Evolutionary conservation across 53 echinoderm and acorn worm species (phyloP).

Genomic region (Temnopleurus reevesii): DNA sequence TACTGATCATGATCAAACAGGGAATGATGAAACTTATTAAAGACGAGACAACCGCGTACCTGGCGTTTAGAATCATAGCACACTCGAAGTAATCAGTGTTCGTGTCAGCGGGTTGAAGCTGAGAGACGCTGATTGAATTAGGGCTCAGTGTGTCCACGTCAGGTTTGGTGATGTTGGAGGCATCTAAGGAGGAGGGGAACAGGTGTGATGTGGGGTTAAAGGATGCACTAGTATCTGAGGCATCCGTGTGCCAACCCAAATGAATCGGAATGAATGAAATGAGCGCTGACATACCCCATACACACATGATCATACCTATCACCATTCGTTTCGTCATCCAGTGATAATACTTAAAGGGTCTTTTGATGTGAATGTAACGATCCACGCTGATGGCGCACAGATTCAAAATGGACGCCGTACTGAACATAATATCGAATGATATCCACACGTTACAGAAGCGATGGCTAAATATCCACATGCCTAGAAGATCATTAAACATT

Average conservation of each 20-base stretch:
- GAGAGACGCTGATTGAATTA: conserved; percentile 38
- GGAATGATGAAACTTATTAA: conserved; percentile 95
- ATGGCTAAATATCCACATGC: conserved; percentile 85
- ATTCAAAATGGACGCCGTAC: conserved; percentile 98
- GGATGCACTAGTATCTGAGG: conserved; percentile 24
- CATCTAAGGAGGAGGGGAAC: not conserved
- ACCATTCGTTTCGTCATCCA: conserved; percentile 89
- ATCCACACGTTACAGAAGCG: conserved; percentile 96
- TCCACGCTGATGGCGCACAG: conserved; percentile 97
- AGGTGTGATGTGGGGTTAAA: conserved; percentile 5
- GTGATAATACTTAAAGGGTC: conserved; percentile 90
- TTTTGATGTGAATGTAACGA: conserved; percentile 95
- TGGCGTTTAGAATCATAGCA: conserved; percentile 86
- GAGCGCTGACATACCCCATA: conserved; percentile 90
- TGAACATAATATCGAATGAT: conserved; percentile 97
- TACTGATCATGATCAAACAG: conserved; percentile 93
- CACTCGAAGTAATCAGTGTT: conserved; percentile 67
- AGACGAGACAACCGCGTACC: conserved; percentile 91
- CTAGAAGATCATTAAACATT: conserved; percentile 89
- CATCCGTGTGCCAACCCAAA: conserved; percentile 82
- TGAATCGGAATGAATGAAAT: conserved; percentile 97
- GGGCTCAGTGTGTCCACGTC: conserved; percentile 14
- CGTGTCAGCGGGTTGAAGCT: conserved; percentile 18
- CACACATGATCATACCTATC: conserved; percentile 73
- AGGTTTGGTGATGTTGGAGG: conserved; percentile 27